Conservation (phyloP, 2,113 vertebrate species). For the Morone chrysops region DNA sequence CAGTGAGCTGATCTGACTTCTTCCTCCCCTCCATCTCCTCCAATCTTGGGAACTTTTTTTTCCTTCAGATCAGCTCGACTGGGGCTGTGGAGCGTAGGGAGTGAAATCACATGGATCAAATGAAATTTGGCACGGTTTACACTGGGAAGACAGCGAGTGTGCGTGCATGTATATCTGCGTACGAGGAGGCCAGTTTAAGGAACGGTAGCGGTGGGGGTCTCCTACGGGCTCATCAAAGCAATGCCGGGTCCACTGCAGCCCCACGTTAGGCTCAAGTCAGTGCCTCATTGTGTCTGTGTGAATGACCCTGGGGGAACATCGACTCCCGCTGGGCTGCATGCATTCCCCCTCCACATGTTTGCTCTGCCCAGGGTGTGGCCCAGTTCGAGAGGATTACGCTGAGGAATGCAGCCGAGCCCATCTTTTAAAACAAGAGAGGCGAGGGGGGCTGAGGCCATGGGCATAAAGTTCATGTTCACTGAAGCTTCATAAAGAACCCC, state of each 20-base stretch:
- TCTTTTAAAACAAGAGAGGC: slow-evolving; percentile 70
- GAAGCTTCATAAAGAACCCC: slow-evolving; percentile 40
- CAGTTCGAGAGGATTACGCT: slow-evolving; percentile 74
- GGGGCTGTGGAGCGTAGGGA: not conserved
- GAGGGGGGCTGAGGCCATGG: slow-evolving; percentile 21
- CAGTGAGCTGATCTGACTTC: not conserved
- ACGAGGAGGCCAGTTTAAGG: slow-evolving; percentile 42
- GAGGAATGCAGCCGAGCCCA: slow-evolving; percentile 78
- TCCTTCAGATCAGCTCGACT: slow-evolving; percentile 12
- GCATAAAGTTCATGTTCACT: slow-evolving; percentile 61
- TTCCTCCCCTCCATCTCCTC: slow-evolving; percentile 16
- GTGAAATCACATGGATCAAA: slow-evolving; percentile 73
- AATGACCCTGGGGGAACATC: slow-evolving; percentile 68
- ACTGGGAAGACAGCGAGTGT: slow-evolving; percentile 31
- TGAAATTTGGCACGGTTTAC: slow-evolving; percentile 60
- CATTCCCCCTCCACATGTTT: slow-evolving; percentile 78
- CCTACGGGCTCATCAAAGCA: slow-evolving; percentile 69
- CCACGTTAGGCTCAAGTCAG: slow-evolving; percentile 67
- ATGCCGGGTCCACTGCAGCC: slow-evolving; percentile 30
- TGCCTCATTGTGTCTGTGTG: slow-evolving; percentile 73
- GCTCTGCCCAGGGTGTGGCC: slow-evolving; percentile 78
- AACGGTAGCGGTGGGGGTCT: slow-evolving; percentile 38
- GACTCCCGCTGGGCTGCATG: slow-evolving; percentile 44
- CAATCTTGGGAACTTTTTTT: slow-evolving; percentile 23
- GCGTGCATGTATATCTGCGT: slow-evolving; percentile 27